These are phyloP conservation scores for Acanthurus leucopareius DNA, from an alignment of 2,797 vertebrate genomes.

Conservation along the genomic window DNA sequence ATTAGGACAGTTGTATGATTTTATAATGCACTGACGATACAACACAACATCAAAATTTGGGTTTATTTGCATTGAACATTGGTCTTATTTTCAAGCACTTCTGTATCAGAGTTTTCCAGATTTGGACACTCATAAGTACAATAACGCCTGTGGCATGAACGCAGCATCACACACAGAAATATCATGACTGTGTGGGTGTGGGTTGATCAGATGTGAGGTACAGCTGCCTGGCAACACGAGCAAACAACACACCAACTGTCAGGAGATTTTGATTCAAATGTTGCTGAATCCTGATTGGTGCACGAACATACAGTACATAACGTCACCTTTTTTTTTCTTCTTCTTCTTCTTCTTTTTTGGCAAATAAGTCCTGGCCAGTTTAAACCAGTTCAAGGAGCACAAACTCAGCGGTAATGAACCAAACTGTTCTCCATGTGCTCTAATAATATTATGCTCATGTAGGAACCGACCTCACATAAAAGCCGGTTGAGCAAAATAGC, in stretches of 20 bases:
- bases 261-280: background rate
- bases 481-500: background rate
- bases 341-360: no score
- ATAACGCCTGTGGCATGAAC: background rate
- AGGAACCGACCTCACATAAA: background rate
- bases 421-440: background rate
- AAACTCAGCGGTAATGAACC: background rate
- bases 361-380: background rate
- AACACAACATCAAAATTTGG: no score
- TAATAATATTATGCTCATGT: background rate
- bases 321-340: background rate
- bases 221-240: background rate
- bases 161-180: background rate
- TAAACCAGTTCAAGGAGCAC: background rate
- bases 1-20: background rate
- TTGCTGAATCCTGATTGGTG: slow-evolving; percentile 1
- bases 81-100: background rate
- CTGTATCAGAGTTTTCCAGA: background rate
- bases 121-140: background rate
- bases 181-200: background rate
- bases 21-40: background rate
- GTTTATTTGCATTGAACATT: no score
- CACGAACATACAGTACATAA: background rate
- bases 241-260: slow-evolving; percentile 2
- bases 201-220: slow-evolving; percentile 1